These are phyloP conservation scores for Aleiodes sp. DNA, from an alignment of 1,140 invertebrate genomes.

Conservation along the genomic window DNA sequence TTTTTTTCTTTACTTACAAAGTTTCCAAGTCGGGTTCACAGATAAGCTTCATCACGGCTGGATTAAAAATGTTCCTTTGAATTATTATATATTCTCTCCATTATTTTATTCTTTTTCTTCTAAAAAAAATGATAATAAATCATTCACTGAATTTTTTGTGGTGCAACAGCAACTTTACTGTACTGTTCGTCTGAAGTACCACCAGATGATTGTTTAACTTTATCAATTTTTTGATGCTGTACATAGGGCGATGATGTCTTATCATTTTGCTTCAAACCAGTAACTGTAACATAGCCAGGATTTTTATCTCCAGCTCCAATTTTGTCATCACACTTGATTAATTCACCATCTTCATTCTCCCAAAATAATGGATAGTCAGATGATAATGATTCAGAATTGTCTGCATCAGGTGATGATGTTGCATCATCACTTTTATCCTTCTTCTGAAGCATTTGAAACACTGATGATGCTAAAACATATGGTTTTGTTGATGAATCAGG, in stretches of 20 bases:
- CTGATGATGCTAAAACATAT: constrained; percentile 44
- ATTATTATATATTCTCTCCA: neutral
- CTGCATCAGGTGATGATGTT: constrained; percentile 6
- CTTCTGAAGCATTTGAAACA: constrained; percentile 49
- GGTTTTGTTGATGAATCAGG: constrained; percentile 34
- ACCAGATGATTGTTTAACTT: constrained; percentile 34
- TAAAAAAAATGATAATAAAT: no score
- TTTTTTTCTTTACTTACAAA: neutral
- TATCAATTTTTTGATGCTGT: constrained; percentile 42
- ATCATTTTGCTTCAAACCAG: constrained; percentile 37
- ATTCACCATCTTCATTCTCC: constrained; percentile 12
- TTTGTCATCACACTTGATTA: neutral
- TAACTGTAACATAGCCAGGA: constrained; percentile 44
- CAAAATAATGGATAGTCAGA: constrained; percentile 37
- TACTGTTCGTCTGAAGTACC: constrained; percentile 15
- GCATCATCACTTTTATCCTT: constrained; percentile 23
- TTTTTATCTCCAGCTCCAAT: constrained; percentile 21
- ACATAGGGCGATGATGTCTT: constrained; percentile 34
- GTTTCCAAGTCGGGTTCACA: neutral
- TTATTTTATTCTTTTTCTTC: neutral
- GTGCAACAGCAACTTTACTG: constrained; percentile 2
- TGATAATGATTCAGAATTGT: constrained; percentile 25
- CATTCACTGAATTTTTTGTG: neutral
- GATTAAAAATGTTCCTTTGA: neutral
- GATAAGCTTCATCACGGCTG: neutral